Evolutionary conservation across 2,797 vertebrate species (phyloP), one percentile per base, ranked within the genome.

Genomic region (Catamblyrhynchus diadema): DNA sequence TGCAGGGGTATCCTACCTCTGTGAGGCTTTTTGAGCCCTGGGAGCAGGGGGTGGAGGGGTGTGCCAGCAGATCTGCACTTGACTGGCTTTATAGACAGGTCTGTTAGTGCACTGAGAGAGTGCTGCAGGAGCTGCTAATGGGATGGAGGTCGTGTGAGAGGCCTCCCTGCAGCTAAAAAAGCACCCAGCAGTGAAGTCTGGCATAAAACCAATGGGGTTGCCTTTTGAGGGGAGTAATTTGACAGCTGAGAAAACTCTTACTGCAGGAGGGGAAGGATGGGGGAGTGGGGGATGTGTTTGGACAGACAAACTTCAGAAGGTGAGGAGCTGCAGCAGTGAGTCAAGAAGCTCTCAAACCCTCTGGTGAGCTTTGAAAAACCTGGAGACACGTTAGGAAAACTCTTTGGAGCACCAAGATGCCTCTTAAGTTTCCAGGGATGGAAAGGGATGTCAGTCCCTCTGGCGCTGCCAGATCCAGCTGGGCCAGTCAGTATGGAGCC

Each of bases 401-500:
- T 22, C 28, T 45, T 37, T 10, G 24, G 37, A 92, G 53, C 48
- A 41, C 17, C 0, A 0, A 69, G 59, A 20, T 41, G 14, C 33
- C 19, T 25, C 37, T 20, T 13, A 12, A 16, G 21, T 56, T 82
- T 66, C 27, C 6, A 2, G 19, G 18, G 45, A 5, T 53, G 32
- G 66, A 32, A 59, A 17, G 25, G 23, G 15, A 5, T 54, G 28
- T 32, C 41, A 22, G 54, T 42, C 22, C 4, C 41, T 25, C 10
- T 0, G 0, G 44, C 24, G 48, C 42, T 65, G 44, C 59, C 66
- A 45, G 60, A 6, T 15, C 60, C 39, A 39, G 45, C 32, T 1
- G 0, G 21, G 41, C 45, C 48, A 14, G 61, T 7, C 14, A 0
- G 25, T 3, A 33, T 12, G 54, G 54, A 48, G 45, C 42, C 0